These are phyloP conservation scores for Notolabrus celidotus DNA, from an alignment of 2,797 vertebrate species.

Conservation along the genomic window DNA sequence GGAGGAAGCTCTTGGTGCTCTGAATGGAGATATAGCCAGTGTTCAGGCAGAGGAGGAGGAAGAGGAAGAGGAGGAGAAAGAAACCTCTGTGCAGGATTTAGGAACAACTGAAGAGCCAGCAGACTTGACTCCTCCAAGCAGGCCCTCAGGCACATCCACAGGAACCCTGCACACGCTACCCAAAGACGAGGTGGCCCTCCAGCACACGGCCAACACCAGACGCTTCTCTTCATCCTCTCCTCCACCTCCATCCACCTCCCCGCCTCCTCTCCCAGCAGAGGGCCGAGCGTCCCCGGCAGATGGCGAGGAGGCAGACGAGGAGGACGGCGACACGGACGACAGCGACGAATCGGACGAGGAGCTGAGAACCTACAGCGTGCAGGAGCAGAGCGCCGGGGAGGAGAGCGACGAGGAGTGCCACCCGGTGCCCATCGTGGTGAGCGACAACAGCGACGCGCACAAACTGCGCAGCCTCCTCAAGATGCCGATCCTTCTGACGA, in stretches of 20 bases:
- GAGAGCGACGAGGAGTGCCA: constrained; percentile 89
- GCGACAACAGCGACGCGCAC: constrained; percentile 88
- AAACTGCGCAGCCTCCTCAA: constrained; percentile 94
- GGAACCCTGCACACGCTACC: constrained; percentile 54
- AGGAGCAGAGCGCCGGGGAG: constrained; percentile 93
- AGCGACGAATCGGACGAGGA: constrained; percentile 96
- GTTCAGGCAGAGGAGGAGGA: constrained; percentile 35
- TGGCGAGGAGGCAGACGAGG: constrained; percentile 85
- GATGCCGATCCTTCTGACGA: constrained; percentile 82
- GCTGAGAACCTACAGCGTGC: constrained; percentile 88
- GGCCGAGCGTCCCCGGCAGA: constrained; percentile 56
- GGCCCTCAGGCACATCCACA: constrained; percentile 1
- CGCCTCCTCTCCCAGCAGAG: constrained; percentile 51
- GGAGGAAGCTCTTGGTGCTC: constrained; percentile 75
- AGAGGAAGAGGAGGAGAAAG: constrained; percentile 21
- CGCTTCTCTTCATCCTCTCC: constrained; percentile 73
- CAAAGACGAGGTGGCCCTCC: constrained; percentile 77
- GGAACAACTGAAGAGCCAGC: constrained; percentile 27
- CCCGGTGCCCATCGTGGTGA: constrained; percentile 92
- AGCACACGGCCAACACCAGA: constrained; percentile 55
- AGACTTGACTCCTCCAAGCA: constrained; percentile 6
- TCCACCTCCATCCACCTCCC: constrained; percentile 54
- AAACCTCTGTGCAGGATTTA: constrained; percentile 8
- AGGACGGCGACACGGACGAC: constrained; percentile 91
- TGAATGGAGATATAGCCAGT: constrained; percentile 60